A percentile compares a stretch with the other conserved stretches of the same genome.
These are phyloP conservation scores for Nasonovia ribisnigri DNA, from an alignment of 2,888 invertebrate genomes.

Conservation along the genomic window DNA sequence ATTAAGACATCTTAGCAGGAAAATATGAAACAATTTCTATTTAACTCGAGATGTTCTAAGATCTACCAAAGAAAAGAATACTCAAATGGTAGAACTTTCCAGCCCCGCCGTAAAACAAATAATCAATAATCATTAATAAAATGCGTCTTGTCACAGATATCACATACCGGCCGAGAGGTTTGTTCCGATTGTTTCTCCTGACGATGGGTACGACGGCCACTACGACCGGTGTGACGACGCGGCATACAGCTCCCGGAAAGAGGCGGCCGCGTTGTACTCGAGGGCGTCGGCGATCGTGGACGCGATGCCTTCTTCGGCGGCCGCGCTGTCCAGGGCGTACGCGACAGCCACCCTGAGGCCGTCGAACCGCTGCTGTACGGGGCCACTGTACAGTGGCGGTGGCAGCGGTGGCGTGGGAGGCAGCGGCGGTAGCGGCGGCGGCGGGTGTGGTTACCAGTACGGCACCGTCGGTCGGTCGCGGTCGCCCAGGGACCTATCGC, in stretches of 20 bases:
- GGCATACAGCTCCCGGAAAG: constrained; percentile 70
- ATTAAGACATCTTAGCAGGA: neutral
- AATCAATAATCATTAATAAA: neutral
- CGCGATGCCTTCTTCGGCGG: constrained; percentile 55
- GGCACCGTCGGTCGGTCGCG: constrained; percentile 51
- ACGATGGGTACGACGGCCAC: constrained; percentile 61
- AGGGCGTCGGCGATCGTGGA: constrained; percentile 67
- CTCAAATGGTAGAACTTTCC: neutral
- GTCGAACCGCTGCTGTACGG: constrained; percentile 68
- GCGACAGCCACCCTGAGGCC: constrained; percentile 60
- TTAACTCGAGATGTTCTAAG: neutral
- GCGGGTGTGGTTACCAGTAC: constrained; percentile 54
- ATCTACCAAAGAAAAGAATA: neutral
- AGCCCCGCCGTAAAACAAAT: neutral
- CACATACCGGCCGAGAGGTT: constrained; percentile 45
- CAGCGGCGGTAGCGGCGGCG: constrained; percentile 70
- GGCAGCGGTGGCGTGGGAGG: constrained; percentile 68
- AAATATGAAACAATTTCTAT: neutral
- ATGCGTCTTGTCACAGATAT: constrained; percentile 2
- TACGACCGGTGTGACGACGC: constrained; percentile 61
- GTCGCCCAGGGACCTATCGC: constrained; percentile 64
- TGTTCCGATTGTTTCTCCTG: constrained; percentile 57
- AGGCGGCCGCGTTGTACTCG: constrained; percentile 69
- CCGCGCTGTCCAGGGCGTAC: constrained; percentile 55
- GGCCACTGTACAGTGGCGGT: constrained; percentile 70